Evolutionary conservation across 1,140 invertebrate genomes (phyloP).

Genomic region (Diabrotica virgifera): DNA sequence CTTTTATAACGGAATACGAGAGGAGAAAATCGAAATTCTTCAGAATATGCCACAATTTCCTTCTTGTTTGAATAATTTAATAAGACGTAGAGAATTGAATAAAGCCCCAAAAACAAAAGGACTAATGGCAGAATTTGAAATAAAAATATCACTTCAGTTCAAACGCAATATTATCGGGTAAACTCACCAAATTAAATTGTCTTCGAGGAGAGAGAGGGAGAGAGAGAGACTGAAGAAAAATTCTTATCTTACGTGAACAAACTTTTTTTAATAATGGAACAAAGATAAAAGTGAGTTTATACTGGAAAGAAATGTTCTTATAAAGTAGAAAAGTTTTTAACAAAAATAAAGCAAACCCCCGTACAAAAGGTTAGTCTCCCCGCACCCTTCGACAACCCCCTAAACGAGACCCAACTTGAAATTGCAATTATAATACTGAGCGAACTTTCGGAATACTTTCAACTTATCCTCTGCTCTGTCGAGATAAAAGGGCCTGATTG

Average conservation of each 20-base stretch:
- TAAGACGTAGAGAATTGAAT: constrained; percentile 7
- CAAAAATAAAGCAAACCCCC: constrained; percentile 27
- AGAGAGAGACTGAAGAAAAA: neutral
- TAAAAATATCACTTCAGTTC: constrained; percentile 10
- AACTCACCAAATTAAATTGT: constrained; percentile 11
- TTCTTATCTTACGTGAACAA: constrained; percentile 28
- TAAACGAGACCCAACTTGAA: constrained; percentile 23
- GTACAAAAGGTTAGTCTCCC: constrained; percentile 22
- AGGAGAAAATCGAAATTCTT: constrained; percentile 4
- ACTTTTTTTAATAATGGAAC: constrained; percentile 29
- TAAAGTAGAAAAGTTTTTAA: constrained; percentile 30
- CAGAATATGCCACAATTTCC: constrained; percentile 9
- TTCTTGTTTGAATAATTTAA: constrained; percentile 8
- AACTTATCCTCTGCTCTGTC: constrained; percentile 10
- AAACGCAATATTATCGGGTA: constrained; percentile 4
- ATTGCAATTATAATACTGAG: constrained; percentile 30
- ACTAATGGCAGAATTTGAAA: constrained; percentile 11
- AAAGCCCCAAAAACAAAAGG: constrained; percentile 7
- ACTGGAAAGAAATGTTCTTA: constrained; percentile 30
- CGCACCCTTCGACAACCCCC: constrained; percentile 1
- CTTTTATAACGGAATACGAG: constrained; percentile 1
- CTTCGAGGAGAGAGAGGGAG: neutral
- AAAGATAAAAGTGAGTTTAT: constrained; percentile 29
- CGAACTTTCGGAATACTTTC: constrained; percentile 28
- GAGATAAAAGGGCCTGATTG: constrained; percentile 21